Conservation (phyloP, 2,113 vertebrate genomes). For the Chionis minor region DNA sequence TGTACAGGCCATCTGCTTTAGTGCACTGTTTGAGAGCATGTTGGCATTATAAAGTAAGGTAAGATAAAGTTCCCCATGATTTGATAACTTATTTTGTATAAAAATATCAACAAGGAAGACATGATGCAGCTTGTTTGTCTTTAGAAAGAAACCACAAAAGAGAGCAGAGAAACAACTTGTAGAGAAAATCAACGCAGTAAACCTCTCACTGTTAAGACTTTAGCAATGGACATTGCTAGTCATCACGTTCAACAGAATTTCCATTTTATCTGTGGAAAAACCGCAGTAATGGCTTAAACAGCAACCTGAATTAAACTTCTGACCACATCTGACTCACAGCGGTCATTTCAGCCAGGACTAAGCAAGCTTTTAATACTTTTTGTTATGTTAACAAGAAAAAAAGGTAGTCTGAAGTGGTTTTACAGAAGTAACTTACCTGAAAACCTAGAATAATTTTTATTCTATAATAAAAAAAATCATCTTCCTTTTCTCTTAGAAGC, state of each 20-base stretch:
- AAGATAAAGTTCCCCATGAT: neutral
- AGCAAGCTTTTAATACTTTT: neutral
- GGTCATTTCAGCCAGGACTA: neutral
- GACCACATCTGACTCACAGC: neutral
- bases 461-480: neutral
- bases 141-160: neutral
- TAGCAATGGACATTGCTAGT: neutral
- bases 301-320: neutral
- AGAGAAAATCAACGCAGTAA: neutral
- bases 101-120: neutral
- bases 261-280: neutral
- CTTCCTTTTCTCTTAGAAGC: neutral
- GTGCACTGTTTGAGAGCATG: neutral
- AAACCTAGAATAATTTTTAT: neutral
- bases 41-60: neutral
- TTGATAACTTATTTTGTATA: neutral
- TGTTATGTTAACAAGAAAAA: neutral
- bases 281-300: neutral
- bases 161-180: neutral
- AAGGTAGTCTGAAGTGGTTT: neutral
- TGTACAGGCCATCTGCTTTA: neutral
- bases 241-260: neutral
- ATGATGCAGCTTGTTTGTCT: neutral
- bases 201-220: neutral
- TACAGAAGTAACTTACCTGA: neutral